phyloP scores from a whole-genome alignment of 2,797 vertebrate genomes.

The Threskiornis aethiopicus region DNA sequence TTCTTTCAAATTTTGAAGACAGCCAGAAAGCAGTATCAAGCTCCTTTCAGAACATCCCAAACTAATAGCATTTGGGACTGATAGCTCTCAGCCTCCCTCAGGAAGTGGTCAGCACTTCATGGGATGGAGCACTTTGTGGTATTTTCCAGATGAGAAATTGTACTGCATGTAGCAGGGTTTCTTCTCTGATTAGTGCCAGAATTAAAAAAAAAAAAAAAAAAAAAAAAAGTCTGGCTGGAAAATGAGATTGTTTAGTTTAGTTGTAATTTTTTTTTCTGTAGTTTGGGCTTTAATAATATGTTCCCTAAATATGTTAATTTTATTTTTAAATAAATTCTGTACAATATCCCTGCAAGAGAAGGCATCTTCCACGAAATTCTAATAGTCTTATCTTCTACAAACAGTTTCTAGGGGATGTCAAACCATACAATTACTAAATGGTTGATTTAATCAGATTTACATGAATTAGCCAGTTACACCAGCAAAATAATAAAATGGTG shows the following conservation, averaged over 20 bases:
- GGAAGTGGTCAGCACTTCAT: neutral
- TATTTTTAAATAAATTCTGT: neutral
- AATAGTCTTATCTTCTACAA: neutral
- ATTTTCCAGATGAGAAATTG: neutral
- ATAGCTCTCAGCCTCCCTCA: neutral
- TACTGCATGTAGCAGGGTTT: neutral
- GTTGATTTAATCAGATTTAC: neutral
- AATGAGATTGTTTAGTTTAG: neutral
- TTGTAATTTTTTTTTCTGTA: neutral
- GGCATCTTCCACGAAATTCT: neutral
- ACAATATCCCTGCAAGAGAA: neutral
- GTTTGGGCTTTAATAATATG: neutral
- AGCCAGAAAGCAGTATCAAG: neutral
- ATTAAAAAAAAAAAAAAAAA: neutral
- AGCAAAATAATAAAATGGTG: neutral
- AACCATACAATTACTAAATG: neutral
- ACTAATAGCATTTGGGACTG: neutral
- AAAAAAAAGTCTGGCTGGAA: neutral
- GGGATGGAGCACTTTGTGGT: neutral
- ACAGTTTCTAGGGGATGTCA: neutral
- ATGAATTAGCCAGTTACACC: neutral
- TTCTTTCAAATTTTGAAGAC: neutral
- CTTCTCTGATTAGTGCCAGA: neutral
- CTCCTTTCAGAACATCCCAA: neutral
- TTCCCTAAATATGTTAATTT: neutral